Conservation (phyloP, 2,797 vertebrate genomes). For the Poeciliopsis gracilis region DNA sequence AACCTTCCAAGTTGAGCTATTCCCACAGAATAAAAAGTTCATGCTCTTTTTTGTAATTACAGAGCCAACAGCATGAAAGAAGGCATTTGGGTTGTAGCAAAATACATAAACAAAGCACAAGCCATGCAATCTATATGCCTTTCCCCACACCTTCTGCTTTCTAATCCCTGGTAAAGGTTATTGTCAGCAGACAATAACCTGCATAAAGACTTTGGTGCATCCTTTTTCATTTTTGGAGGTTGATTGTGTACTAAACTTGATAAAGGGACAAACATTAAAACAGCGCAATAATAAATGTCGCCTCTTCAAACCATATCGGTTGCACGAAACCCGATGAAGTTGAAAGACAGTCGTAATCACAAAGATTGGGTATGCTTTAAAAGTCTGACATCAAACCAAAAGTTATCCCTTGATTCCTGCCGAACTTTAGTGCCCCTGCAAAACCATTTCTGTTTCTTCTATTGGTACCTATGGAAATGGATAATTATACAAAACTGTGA, state of each 20-base stretch:
- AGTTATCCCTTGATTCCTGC: background rate
- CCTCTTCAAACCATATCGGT: background rate
- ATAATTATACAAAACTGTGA: background rate
- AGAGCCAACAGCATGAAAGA: background rate
- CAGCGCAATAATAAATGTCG: background rate
- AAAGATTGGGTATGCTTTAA: background rate
- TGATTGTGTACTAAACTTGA: background rate
- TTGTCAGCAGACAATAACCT: background rate
- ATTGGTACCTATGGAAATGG: background rate
- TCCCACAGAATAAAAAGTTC: background rate
- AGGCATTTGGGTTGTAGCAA: background rate
- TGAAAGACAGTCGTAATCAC: background rate
- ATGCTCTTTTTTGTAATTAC: background rate
- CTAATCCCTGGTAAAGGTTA: too few species aligned
- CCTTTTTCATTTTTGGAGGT: background rate
- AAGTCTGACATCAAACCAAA: constrained; percentile 7
- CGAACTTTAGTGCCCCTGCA: background rate
- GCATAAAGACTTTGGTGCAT: background rate
- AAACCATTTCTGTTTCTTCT: background rate
- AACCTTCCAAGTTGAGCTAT: background rate
- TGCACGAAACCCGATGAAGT: background rate
- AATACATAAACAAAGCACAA: background rate
- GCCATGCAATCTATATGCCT: background rate
- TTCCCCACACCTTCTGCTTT: background rate
- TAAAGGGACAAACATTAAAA: background rate